Base-by-base conservation (phyloP, 2,888 invertebrate species). In the Calliphora vomitoria region DNA sequence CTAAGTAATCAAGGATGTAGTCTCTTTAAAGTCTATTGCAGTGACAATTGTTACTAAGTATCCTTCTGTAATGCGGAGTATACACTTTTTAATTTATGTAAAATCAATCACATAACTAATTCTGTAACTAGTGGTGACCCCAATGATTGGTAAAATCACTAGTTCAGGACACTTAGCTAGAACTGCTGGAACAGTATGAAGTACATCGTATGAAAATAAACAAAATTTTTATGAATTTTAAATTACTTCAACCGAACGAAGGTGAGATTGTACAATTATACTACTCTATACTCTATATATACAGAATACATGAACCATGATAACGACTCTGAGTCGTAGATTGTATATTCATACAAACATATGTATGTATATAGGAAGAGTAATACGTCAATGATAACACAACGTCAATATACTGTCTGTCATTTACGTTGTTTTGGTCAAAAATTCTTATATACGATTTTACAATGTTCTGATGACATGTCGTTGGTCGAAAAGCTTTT, bases 351-450 rank as follows among this genome's bases (percentile, higher is more conserved):
- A 76, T 60, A 35, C 31, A 76, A 18, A 20, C 47, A 62, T 4
- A 35, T 13, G 20, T 15, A 25, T 35, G 3, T 35, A 35, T 35
- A 35, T 4, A 35, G 6, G 6, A 8, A 64, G 4, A 35, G n/a
- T 82, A 74, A 66, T 82, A 55, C 66, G 62, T 64, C 78, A 83
- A 69, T 58, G 41, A 71, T 64, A 64, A 78, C 62, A 83, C 62
- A 83, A 83, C 69, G 8, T 82, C 66, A 68, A 74, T 58, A 58
- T 62, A 13, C 50, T 55, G 50, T 55, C 53, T 64, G 47, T 76
- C 60, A 50, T 41, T 76, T 55, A 55, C 35, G 68, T 75, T 66
- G 74, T 47, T 68, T 72, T 74, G 78, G 44, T 60, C 80, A 62
- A 64, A 53, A 76, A 60, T 18, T 47, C 69, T 47, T 64, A 11